phyloP scores from a whole-genome alignment of 2,888 invertebrate genomes.

The Scrobipalpa costella region DNA sequence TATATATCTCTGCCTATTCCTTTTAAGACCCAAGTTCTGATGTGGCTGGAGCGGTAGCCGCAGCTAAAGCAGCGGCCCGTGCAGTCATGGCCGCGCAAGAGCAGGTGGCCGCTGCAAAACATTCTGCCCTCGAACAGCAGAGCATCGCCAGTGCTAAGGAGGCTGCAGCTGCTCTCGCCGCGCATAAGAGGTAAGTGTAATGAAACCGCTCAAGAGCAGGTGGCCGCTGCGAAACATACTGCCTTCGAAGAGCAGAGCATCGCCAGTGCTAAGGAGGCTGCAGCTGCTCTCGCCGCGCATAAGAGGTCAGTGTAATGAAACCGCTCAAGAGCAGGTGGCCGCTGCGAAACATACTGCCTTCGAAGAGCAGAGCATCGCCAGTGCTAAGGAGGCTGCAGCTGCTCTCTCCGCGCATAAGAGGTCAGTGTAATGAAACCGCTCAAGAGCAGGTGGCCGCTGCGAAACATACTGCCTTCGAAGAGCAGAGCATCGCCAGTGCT shows the following conservation, averaged over 20 bases:
- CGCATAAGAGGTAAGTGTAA: constrained; percentile 74
- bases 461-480: constrained; percentile 86
- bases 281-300: constrained; percentile 83
- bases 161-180: constrained; percentile 83
- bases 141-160: constrained; percentile 88
- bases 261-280: constrained; percentile 87
- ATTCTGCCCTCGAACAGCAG: constrained; percentile 86
- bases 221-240: constrained; percentile 86
- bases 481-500: constrained; percentile 85
- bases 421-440: constrained; percentile 69
- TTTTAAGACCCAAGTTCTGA: constrained; percentile 80
- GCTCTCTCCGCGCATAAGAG: constrained; percentile 82
- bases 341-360: constrained; percentile 87
- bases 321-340: constrained; percentile 87
- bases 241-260: constrained; percentile 86
- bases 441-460: constrained; percentile 88
- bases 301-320: constrained; percentile 63
- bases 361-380: constrained; percentile 85
- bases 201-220: constrained; percentile 84
- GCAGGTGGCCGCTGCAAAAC: constrained; percentile 87
- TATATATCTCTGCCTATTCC: too few relatives aligned
- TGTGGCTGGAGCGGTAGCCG: constrained; percentile 86
- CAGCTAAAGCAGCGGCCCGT: constrained; percentile 87
- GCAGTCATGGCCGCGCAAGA: constrained; percentile 87
- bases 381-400: constrained; percentile 87